Evolutionary conservation across 2,797 vertebrate genomes (phyloP), one percentile per base, ranked within the genome.

Genomic region (Pelodytes ibericus): DNA sequence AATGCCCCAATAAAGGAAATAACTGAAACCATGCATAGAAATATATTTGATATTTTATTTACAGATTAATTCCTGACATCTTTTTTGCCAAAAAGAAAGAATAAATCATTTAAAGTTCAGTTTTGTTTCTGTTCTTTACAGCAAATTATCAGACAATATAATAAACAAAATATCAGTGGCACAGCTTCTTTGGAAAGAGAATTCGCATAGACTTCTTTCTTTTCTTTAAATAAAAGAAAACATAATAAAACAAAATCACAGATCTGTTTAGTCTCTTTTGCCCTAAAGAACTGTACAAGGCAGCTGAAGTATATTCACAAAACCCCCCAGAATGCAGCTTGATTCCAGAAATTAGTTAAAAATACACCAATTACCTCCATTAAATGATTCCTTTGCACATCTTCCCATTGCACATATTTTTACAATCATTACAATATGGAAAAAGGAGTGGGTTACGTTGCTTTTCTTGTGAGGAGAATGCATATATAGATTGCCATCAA

Each of bases 221-320:
- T 80, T 82, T 79, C 74, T 74, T 49, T 79, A 63, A 84, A 76
- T 81, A 83, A 84, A 86, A 86, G 44, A 79, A 80, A 51, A 82
- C 18, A 59, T 77, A 81, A 72, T 82, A 1, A 53, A 81, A 85
- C 83, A 86, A 85, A 83, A 83, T 84, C 85, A 83, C 74, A 85
- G 83, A 84, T 83, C 75, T 66, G 44, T 78, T 65, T 25, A 73
- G 10, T 67, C 74, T 81, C 33, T 87, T 83, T 89, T 86, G 92
- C 92, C 93, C 91, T 88, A 91, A 81, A 88, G 84, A 80, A 84
- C 85, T 90, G 83, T 83, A 91, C 87, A 92, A 90, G 86, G 86
- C 90, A 92, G 88, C 88, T 88, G 87, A 81, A 80, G 72, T 79
- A 72, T 86, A 87, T 87, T 88, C 84, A 91, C 89, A 89, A 75